These are phyloP conservation scores for Epizoanthus scotinus DNA, from an alignment of 92 coral and sea anemone species.

Conservation along the genomic window DNA sequence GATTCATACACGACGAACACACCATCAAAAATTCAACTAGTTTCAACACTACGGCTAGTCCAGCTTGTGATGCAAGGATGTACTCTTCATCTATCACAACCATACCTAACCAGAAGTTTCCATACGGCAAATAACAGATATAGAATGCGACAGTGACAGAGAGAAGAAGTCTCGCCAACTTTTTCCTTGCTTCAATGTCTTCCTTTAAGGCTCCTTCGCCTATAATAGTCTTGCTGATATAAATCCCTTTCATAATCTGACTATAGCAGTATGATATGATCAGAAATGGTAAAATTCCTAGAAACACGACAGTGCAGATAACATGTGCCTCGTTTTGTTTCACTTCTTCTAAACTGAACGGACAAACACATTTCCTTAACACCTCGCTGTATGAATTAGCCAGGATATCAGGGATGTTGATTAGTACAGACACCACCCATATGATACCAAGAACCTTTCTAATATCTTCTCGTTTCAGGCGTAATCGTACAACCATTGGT, in stretches of 20 bases:
- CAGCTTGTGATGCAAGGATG: neutral
- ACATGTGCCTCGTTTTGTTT: slow-evolving; percentile 52
- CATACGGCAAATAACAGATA: slow-evolving; percentile 68
- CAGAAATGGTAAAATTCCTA: slow-evolving; percentile 61
- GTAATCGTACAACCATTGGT: slow-evolving; percentile 50
- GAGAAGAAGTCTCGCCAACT: slow-evolving; percentile 63
- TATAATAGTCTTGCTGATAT: slow-evolving; percentile 63
- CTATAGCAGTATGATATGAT: slow-evolving; percentile 64
- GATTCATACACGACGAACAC: slow-evolving; percentile 71
- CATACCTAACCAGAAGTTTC: slow-evolving; percentile 37
- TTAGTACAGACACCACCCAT: slow-evolving; percentile 55
- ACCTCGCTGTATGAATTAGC: slow-evolving; percentile 53
- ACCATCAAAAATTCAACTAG: slow-evolving; percentile 59
- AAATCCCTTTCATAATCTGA: slow-evolving; percentile 69
- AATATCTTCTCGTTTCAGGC: slow-evolving; percentile 50
- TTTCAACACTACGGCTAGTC: slow-evolving; percentile 41
- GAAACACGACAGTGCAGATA: slow-evolving; percentile 58
- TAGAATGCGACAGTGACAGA: slow-evolving; percentile 63
- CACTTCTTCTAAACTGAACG: slow-evolving; percentile 63
- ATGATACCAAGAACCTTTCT: slow-evolving; percentile 40
- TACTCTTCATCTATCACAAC: neutral
- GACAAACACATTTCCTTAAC: slow-evolving; percentile 62
- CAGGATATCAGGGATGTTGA: slow-evolving; percentile 56
- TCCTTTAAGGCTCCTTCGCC: slow-evolving; percentile 23
- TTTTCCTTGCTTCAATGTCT: slow-evolving; percentile 54